Conservation (phyloP, 2,888 invertebrate genomes). For the Campoplex capitator region DNA sequence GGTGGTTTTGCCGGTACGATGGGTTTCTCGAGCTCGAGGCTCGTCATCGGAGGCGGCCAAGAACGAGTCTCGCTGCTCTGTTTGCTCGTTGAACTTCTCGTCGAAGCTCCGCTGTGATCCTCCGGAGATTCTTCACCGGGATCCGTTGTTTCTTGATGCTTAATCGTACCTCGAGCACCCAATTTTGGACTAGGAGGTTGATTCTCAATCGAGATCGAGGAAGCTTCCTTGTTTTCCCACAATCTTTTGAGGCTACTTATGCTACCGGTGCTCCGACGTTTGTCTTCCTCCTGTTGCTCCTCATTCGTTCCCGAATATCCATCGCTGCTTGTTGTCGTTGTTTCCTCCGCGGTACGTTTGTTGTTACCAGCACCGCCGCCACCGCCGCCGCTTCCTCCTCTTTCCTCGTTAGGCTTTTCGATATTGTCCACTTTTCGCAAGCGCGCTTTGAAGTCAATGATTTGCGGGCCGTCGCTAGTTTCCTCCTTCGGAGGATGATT, state of each 20-base stretch:
- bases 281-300: conserved; percentile 91
- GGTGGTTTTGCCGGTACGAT: conserved; percentile 86
- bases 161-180: conserved; percentile 73
- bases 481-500: conserved; percentile 86
- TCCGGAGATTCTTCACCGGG: conserved; percentile 83
- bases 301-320: conserved; percentile 75
- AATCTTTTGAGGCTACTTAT: conserved; percentile 96
- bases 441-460: conserved; percentile 94
- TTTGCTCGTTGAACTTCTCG: conserved; percentile 83
- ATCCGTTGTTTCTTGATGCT: conserved; percentile 75
- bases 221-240: conserved; percentile 93
- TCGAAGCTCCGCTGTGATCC: conserved; percentile 83
- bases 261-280: conserved; percentile 95
- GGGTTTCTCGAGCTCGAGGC: conserved; percentile 87
- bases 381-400: background rate
- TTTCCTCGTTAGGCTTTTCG: conserved; percentile 76
- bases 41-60: conserved; percentile 85
- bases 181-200: conserved; percentile 89
- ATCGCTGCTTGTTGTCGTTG: conserved; percentile 27
- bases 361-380: conserved; percentile 64
- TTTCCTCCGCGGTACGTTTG: conserved; percentile 77
- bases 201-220: conserved; percentile 83
- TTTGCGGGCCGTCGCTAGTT: conserved; percentile 87
- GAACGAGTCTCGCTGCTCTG: conserved; percentile 85
- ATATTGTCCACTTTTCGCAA: conserved; percentile 91